Evolutionary conservation across 2,888 invertebrate species (phyloP), one percentile per base, ranked within the genome.

Genomic region (Sinopyrophorus schimmeli): DNA sequence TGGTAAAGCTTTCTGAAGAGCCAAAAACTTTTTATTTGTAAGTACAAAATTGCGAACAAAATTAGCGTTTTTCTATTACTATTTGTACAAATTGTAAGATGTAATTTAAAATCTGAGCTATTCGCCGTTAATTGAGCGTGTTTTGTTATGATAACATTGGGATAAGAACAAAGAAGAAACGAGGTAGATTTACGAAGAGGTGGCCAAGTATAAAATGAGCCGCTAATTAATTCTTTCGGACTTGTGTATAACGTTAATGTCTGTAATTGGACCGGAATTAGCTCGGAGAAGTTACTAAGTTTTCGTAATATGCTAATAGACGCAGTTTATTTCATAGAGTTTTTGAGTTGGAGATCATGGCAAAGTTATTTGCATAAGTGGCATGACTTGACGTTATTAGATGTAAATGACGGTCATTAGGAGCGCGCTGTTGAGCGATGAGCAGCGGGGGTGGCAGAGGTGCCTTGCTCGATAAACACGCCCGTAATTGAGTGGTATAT

Each of bases 401-500:
- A 62, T 62, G 62, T 62, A 62, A 62, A 62, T 62, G 61, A 57
- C 60, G 59, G 61, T 62, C 62, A 61, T 62, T 62, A 62, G 60
- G 56, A 59, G 54, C 58, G 54, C 57, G 54, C 53, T 44, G 44
- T 53, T 57, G 57, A 58, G 51, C 59, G 58, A 59, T 58, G 59
- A 60, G 52, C 51, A 39, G 49, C 43, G 51, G 55, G 54, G 44
- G 51, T 53, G 46, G 54, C 53, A 44, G 54, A 54, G 53, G 50
- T 54, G 55, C 56, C 49, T 55, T 61, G 63, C 60, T 63, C 62
- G 61, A 63, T 63, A 63, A 63, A 62, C 62, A 63, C 61, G 59
- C 59, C 60, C 56, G 60, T 63, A 63, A 63, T 63, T 63, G 63
- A 63, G 63, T 62, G 63, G 61, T 63, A 62, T 62, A 63, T 62